Evolutionary conservation across 92 coral and sea anemone species (phyloP), one percentile per base, ranked within the genome.

Genomic region (Bergia sp.): DNA sequence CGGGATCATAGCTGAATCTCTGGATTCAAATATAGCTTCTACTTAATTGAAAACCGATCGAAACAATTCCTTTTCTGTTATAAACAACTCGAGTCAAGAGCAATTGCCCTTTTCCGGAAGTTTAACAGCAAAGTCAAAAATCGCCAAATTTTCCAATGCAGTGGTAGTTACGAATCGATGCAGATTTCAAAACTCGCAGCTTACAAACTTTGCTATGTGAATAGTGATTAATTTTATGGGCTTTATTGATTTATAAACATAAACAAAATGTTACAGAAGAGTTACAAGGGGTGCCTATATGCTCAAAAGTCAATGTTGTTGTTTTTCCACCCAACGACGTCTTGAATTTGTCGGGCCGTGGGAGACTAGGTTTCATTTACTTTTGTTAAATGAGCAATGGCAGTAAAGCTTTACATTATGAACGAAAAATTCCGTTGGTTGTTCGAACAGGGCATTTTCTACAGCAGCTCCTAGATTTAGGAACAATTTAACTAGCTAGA

Each of bases 1-100:
- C 36, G 7, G 78, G 78, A 37, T 36, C 78, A 73, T 73, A 73
- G 44, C 45, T 73, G 45, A 73, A 73, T 5, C 78, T 73, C 78
- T 73, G 78, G 45, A 73, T 73, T 73, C 78, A 73, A 73, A 73
- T 73, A 73, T 73, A 73, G 45, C 78, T 73, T 73, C 78, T 36
- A 73, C 45, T 73, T 73, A 43, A 73, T 15, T 43, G 36, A 73
- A 10, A 29, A 29, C 29, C 29, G 29, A 73, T 77, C 41, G 0
- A 77, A 41, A 15, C 49, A 45, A 45, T 45, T 1, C 49, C 7
- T 45, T 1, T 5, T 45, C 49, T 45, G 3, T 45, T 45, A 4
- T 8, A 45, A 45, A 45, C 2, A 45, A 45, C 49, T 45, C 5
- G 7, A 45, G 7, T 3, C 49, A 45, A 29, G 29, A 29, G 29